Evolutionary conservation across 2,888 invertebrate species (phyloP).

Genomic region (Lithophane socia): DNA sequence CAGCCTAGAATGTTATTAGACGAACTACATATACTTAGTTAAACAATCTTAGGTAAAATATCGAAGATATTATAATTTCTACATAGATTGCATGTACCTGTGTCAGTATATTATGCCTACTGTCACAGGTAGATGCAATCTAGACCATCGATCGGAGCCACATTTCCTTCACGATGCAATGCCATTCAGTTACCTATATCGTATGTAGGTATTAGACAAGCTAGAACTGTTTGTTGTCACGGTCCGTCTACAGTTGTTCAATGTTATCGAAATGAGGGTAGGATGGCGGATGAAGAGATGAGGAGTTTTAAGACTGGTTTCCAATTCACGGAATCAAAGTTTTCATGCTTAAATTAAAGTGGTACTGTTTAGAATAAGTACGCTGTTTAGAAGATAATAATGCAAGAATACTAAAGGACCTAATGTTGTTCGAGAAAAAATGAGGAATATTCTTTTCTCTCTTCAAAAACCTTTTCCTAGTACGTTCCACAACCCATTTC

Average conservation of each 20-base stretch:
- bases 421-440: not conserved
- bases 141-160: slow-evolving; percentile 6
- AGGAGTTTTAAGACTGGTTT: not conserved
- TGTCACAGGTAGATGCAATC: not conserved
- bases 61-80: not conserved
- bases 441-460: not conserved
- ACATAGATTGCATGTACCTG: not conserved
- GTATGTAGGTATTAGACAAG: not conserved
- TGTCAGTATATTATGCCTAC: not conserved
- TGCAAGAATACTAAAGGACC: no score
- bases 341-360: not conserved
- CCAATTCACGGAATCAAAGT: not conserved
- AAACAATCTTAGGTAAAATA: not conserved
- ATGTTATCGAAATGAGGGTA: not conserved
- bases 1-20: not conserved
- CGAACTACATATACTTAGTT: not conserved
- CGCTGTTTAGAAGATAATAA: no score
- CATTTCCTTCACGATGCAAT: not conserved
- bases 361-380: not conserved
- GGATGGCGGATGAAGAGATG: no score
- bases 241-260: slow-evolving; percentile 1
- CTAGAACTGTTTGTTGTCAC: slow-evolving; percentile 20
- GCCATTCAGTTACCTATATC: slow-evolving; percentile 9
- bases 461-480: slow-evolving; percentile 3
- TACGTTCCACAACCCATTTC: not conserved